Conservation (phyloP, 2,797 vertebrate species). For the Catostomus latipinnis region DNA sequence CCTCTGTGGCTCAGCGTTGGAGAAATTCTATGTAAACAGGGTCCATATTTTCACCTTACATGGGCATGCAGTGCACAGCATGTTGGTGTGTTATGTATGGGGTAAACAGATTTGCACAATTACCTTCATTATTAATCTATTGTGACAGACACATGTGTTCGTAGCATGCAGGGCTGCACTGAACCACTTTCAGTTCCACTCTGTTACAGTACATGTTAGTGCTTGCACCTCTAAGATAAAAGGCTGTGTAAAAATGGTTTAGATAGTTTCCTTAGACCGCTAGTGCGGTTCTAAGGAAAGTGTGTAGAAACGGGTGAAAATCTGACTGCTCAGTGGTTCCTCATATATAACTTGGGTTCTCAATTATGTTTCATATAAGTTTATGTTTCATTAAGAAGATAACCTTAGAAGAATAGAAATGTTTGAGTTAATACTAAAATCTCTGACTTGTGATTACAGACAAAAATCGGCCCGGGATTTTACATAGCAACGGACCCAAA, state of each 20-base stretch:
- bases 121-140: constrained; percentile 53
- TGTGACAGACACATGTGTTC: constrained; percentile 50
- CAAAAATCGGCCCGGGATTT: too few relatives aligned
- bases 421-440: neutral
- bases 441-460: neutral
- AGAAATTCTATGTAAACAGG: constrained; percentile 81
- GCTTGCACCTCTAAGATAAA: constrained; percentile 57
- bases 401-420: neutral
- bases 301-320: neutral
- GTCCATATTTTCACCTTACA: constrained; percentile 78
- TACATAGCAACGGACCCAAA: too few relatives aligned
- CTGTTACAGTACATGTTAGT: constrained; percentile 44
- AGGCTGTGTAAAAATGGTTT: constrained; percentile 55
- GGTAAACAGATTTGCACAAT: constrained; percentile 57
- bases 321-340: constrained; percentile 6
- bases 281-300: too few relatives aligned
- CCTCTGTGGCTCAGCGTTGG: constrained; percentile 72
- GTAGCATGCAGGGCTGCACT: neutral
- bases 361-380: neutral
- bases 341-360: constrained; percentile 18
- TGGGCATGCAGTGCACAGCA: constrained; percentile 71
- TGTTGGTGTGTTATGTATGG: constrained; percentile 52
- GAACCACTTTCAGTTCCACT: constrained; percentile 34
- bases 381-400: neutral
- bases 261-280: too few relatives aligned